Evolutionary conservation across 2,797 vertebrate species (phyloP), one percentile per base, ranked within the genome.

Genomic region (Lepilemur septentrionalis): DNA sequence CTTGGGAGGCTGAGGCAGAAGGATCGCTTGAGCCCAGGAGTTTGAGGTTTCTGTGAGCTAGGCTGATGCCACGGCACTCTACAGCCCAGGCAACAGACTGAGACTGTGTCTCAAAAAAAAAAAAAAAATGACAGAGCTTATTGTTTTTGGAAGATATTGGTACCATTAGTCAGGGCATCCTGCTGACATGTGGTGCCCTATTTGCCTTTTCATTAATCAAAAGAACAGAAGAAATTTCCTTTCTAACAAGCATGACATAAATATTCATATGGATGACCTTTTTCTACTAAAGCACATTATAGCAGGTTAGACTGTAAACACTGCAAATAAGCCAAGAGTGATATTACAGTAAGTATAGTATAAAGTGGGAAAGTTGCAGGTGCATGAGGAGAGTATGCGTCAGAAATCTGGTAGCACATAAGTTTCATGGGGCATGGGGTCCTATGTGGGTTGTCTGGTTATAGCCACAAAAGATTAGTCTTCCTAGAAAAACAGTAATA

Each of bases 221-320:
- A 94, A 94, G 7, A 80, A 70, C 28, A 94, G 69, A 86, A 93
- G 30, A 93, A 93, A 81, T 79, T 84, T 93, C 30, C 57, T 94
- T 80, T 94, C 14, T 73, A 50, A 78, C 88, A 95, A 89, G 20
- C 59, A 91, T 76, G 32, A 78, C n/a, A 72, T 78, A 67, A 72
- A 92, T 93, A 82, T 91, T 96, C 63, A 76, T 85, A 38, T 14
- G 12, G 13, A 15, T 69, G 57, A 46, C 22, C 1, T 1, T 72
- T 72, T 90, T 93, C 86, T 0, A 75, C 50, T 76, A 30, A 94
- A 92, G 55, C 30, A 87, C 79, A 55, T 84, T 91, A 50, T 14
- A 92, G 46, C 70, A 90, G 69, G 2, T 67, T 93, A 96, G n/a
- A 89, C 30, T 96, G n/a, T 48, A 88, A 88, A 73, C 61, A 61